These are phyloP conservation scores for Pandemis corylana DNA, from an alignment of 2,888 invertebrate genomes.

Conservation along the genomic window DNA sequence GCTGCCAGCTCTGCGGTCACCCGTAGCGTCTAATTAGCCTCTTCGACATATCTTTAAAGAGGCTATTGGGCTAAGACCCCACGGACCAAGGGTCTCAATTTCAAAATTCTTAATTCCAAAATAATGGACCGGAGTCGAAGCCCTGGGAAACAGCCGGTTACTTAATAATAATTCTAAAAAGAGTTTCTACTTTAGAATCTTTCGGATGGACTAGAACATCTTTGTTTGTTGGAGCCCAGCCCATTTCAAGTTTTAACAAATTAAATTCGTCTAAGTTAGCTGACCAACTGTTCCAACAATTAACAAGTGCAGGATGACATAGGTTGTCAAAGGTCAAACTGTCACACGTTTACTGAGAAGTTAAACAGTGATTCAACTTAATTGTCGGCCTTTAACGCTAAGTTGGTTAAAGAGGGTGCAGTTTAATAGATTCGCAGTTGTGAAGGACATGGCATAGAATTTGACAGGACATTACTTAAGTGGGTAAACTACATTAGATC, in stretches of 20 bases:
- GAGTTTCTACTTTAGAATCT: neutral
- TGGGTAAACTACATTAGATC: too few relatives aligned
- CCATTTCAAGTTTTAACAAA: neutral
- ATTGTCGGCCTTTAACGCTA: neutral
- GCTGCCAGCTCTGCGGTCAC: too few relatives aligned
- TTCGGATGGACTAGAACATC: neutral
- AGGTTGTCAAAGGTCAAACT: slow-evolving; percentile 16
- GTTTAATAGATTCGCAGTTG: neutral
- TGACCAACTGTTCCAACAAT: slow-evolving; percentile 23
- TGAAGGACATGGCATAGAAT: neutral
- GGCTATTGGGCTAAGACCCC: too few relatives aligned
- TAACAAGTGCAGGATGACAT: slow-evolving; percentile 17
- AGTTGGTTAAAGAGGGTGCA: neutral
- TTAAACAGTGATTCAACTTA: neutral
- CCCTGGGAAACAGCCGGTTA: too few relatives aligned
- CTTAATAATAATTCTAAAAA: too few relatives aligned
- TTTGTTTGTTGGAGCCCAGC: neutral
- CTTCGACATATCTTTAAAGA: too few relatives aligned
- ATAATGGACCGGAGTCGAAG: too few relatives aligned
- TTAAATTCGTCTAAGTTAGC: neutral
- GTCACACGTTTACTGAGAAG: neutral
- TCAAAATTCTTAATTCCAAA: too few relatives aligned
- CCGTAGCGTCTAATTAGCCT: too few relatives aligned
- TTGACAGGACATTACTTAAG: neutral
- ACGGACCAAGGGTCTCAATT: too few relatives aligned